Percentiles rank a stretch among this genome's conserved stretches.
Evolutionary conservation across 2,113 vertebrate species (phyloP).

Genomic region (Aythya baeri): DNA sequence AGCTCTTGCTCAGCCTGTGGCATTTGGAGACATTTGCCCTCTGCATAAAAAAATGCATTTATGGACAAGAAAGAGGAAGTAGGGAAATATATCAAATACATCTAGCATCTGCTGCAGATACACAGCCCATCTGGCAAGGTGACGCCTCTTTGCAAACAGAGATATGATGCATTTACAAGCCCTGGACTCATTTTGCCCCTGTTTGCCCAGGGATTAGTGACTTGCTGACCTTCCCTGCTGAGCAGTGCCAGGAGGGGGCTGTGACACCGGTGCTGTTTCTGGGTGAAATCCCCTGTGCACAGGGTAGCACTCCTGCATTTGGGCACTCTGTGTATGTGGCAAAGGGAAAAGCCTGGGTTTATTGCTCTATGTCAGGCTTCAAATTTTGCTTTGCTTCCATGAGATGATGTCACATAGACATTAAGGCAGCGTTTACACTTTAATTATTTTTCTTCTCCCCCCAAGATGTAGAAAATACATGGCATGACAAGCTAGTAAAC

Average conservation of each 20-base stretch:
- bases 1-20: background rate
- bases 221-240: background rate
- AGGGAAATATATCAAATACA: background rate
- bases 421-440: background rate
- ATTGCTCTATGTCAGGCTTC: background rate
- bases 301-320: rapidly evolving
- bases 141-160: background rate
- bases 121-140: background rate
- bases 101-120: background rate
- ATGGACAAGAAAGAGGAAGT: background rate
- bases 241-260: background rate
- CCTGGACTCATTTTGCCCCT: background rate
- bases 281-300: background rate
- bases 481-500: background rate
- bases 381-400: background rate
- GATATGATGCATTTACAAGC: background rate
- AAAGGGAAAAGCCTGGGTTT: background rate
- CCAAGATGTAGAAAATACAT: background rate
- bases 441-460: background rate
- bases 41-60: background rate
- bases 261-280: rapidly evolving
- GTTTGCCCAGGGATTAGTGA: constrained; percentile 1
- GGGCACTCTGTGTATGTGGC: background rate
- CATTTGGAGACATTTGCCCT: background rate
- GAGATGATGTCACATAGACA: background rate